Conservation (phyloP, 2,888 invertebrate genomes). For the Drosophila dives region DNA sequence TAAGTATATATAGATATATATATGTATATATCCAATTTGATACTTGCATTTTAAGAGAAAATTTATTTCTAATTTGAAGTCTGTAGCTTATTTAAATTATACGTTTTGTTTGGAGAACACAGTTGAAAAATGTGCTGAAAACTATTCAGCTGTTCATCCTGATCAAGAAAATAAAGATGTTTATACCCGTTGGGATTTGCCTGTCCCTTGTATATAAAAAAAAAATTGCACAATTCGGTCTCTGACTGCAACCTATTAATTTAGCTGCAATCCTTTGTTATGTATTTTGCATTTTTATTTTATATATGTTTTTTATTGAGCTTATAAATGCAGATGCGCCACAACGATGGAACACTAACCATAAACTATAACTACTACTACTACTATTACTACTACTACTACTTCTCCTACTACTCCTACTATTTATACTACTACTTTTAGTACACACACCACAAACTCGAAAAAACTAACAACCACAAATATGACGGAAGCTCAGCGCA, state of each 20-base stretch:
- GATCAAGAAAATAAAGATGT: neutral
- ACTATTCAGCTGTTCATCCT: neutral
- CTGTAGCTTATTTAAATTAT: neutral
- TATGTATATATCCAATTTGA: neutral
- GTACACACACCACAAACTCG: neutral
- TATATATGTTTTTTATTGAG: neutral
- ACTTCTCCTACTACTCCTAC: neutral
- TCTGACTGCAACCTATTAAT: neutral
- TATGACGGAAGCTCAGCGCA: conserved; percentile 17
- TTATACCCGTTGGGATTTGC: neutral
- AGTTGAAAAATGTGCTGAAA: no score
- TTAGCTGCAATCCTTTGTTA: neutral
- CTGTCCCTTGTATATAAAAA: neutral
- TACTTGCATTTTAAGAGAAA: neutral
- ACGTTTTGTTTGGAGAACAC: no score
- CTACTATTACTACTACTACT: neutral
- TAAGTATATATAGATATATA: neutral
- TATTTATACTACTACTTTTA: neutral
- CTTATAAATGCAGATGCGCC: conserved; percentile 6
- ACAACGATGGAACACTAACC: conserved; percentile 15
- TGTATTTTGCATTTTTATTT: no score
- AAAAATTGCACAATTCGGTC: no score
- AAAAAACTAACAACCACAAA: conserved; percentile 5
- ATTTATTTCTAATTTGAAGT: neutral
- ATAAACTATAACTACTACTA: neutral